Evolutionary conservation across 2,797 vertebrate genomes (phyloP).

Genomic region (Malurus leucopterus): DNA sequence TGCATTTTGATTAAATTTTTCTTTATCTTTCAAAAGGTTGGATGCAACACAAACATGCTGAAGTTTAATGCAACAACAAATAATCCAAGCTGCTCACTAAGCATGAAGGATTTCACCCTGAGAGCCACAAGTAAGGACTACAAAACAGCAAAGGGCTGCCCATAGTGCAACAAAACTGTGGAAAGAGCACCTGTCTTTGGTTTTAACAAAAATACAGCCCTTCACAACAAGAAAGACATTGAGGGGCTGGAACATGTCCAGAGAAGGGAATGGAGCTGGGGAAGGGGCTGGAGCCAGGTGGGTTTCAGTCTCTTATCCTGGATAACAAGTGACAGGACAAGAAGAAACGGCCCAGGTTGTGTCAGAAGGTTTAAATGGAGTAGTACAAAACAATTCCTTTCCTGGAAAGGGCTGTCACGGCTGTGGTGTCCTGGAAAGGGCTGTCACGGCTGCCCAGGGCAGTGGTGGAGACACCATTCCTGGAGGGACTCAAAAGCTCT

Average conservation of each 20-base stretch:
- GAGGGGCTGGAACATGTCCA: neutral
- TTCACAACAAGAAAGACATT: neutral
- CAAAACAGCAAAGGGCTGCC: neutral
- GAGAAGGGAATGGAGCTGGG: neutral
- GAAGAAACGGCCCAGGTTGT: neutral
- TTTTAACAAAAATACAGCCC: neutral
- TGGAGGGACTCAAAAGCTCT: rapidly evolving
- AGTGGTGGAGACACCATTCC: neutral
- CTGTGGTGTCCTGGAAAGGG: neutral
- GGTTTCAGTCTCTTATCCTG: rapidly evolving
- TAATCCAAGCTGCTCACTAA: neutral
- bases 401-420: neutral
- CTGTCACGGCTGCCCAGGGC: neutral
- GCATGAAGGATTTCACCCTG: neutral
- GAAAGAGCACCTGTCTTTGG: neutral
- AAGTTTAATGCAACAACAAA: neutral
- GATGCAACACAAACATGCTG: neutral
- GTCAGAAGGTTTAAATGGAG: too few relatives aligned
- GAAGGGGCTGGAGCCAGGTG: neutral
- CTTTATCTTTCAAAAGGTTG: neutral
- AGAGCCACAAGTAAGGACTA: neutral
- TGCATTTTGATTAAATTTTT: neutral
- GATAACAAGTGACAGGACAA: neutral
- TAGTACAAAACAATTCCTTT: neutral
- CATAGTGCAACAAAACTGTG: neutral